Evolutionary conservation across 2,888 invertebrate genomes (phyloP).

Genomic region (Ochropacha duplaris): DNA sequence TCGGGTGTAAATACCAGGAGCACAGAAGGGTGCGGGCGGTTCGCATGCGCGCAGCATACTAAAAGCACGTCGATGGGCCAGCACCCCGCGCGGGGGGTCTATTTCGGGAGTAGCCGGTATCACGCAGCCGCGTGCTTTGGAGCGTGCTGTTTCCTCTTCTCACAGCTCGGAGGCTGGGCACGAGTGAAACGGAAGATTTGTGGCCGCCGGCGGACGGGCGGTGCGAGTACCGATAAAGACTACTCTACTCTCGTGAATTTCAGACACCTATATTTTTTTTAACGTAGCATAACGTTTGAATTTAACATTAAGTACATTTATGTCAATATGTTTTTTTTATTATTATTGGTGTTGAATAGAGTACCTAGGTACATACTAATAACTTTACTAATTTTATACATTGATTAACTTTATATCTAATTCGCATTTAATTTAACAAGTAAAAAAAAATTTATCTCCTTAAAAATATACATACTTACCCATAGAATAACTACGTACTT

Average conservation of each 20-base stretch:
- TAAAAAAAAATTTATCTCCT: no score
- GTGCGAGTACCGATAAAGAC: slow-evolving; percentile 36
- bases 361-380: no score
- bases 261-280: not conserved
- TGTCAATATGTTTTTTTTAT: no score
- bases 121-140: slow-evolving; percentile 82
- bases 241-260: slow-evolving; percentile 7
- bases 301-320: no score
- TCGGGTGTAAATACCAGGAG: slow-evolving; percentile 60
- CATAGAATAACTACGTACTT: no score
- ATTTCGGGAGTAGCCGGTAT: slow-evolving; percentile 81
- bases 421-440: no score
- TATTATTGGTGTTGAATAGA: no score
- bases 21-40: slow-evolving; percentile 81
- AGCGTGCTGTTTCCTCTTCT: slow-evolving; percentile 81
- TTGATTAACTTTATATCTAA: no score
- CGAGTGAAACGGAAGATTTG: slow-evolving; percentile 83
- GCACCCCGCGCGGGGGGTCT: slow-evolving; percentile 74
- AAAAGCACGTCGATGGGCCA: slow-evolving; percentile 82
- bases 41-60: slow-evolving; percentile 84
- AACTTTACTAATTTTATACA: no score
- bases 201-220: slow-evolving; percentile 57
- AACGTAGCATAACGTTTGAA: no score
- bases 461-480: no score
- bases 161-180: slow-evolving; percentile 74